Evolutionary conservation across 2,888 invertebrate genomes (phyloP), one percentile per base, ranked within the genome.

Genomic region (Stegana nigrithorax): DNA sequence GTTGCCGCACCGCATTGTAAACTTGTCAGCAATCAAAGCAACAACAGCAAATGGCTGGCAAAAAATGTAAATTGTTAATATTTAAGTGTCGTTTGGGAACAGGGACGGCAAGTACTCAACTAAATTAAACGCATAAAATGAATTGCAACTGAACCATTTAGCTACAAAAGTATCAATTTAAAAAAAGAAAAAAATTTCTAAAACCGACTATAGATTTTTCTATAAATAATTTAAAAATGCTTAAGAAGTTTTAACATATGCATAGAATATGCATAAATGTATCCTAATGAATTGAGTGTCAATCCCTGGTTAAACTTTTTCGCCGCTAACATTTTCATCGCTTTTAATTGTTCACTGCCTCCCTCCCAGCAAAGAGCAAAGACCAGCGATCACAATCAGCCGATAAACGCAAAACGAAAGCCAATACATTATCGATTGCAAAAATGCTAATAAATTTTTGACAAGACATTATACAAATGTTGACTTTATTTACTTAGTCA

Each of bases 371-470:
- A 45, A 36, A 47, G 19, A n/a, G 19, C 60, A 53, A 60, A 59
- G 10, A 60, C 45, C 17, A n/a, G n/a, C 53, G 32, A 78, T 78
- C 67, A 60, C 70, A 73, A 75, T 78, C 73, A 47, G 8, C 17
- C n/a, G n/a, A n/a, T n/a, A n/a, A n/a, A n/a, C 7, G 5, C 39
- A 36, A 4, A 36, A 12, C 2, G 53, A 14, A 21, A 8, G 10
- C 14, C 23, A 47, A 29, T 21, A 51, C 25, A 7, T 51, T 51
- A 60, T 60, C 59, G 51, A 60, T 63, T 63, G 64, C 59, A 63
- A 73, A 72, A 73, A 78, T 78, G 72, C 70, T 71, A 74, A 76
- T 76, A 73, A 71, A 73, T 69, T 72, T 75, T 78, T 75, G 76
- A 78, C 77, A 76, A 78, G 67, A 73, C 74, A 72, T 73, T 75